A percentile compares a stretch with the other conserved stretches of the same genome.
These are phyloP conservation scores for Carcina quercana DNA, from an alignment of 2,888 invertebrate species.

Conservation along the genomic window DNA sequence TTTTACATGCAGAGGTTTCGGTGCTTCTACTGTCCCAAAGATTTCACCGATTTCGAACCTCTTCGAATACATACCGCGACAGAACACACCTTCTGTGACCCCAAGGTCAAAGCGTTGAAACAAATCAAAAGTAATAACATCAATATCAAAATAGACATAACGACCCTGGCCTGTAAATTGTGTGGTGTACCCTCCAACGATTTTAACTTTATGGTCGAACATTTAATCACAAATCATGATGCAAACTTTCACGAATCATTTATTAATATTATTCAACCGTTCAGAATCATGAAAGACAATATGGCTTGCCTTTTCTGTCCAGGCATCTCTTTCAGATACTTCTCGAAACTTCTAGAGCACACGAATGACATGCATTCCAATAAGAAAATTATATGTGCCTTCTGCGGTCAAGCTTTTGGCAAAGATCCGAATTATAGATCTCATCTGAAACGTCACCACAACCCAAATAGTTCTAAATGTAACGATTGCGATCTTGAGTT, in stretches of 20 bases:
- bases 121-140: conserved; percentile 22
- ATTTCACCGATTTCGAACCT: conserved; percentile 23
- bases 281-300: conserved; percentile 24
- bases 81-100: conserved; percentile 19
- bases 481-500: conserved; percentile 28
- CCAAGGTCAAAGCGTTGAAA: conserved; percentile 21
- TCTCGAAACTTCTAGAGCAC: conserved; percentile 27
- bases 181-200: conserved; percentile 21
- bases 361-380: conserved; percentile 25
- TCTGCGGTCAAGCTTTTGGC: conserved; percentile 25
- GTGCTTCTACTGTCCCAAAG: conserved; percentile 33
- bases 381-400: conserved; percentile 27
- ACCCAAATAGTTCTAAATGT: conserved; percentile 22
- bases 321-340: conserved; percentile 22
- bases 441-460: conserved; percentile 24
- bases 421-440: conserved; percentile 22
- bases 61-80: conserved; percentile 22
- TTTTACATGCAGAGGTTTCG: conserved; percentile 30
- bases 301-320: conserved; percentile 25
- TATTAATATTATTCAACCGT: conserved; percentile 21
- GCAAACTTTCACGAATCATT: conserved; percentile 23
- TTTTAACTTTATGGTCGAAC: conserved; percentile 22
- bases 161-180: conserved; percentile 25
- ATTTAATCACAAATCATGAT: conserved; percentile 23
- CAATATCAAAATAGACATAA: conserved; percentile 26